Evolutionary conservation across 2,797 vertebrate genomes (phyloP).

Genomic region (Euthynnus affinis): DNA sequence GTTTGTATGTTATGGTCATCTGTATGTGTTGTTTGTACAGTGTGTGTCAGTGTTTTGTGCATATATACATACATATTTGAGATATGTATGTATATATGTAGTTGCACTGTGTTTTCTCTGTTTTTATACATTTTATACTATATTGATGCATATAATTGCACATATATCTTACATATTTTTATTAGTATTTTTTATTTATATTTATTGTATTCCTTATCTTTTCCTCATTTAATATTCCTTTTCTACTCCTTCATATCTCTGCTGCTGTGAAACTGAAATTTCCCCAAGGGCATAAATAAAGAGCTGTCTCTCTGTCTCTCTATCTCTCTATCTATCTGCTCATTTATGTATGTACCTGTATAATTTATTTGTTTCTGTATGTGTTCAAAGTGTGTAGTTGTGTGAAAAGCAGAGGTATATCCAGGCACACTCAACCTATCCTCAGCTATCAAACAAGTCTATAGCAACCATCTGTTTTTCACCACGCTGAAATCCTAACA

Average conservation of each 20-base stretch:
- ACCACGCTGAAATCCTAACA: conserved; percentile 49
- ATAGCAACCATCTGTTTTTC: conserved; percentile 64
- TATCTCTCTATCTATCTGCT: background rate
- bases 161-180: too few relatives aligned
- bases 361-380: conserved; percentile 18
- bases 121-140: too few relatives aligned
- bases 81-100: background rate
- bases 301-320: too few relatives aligned
- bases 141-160: too few relatives aligned
- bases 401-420: conserved; percentile 22
- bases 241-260: too few relatives aligned
- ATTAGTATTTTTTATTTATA: too few relatives aligned
- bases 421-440: conserved; percentile 5
- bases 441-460: conserved; percentile 48
- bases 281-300: too few relatives aligned
- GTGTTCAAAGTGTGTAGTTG: background rate
- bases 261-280: too few relatives aligned
- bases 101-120: too few relatives aligned
- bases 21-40: background rate
- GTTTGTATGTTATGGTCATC: background rate
- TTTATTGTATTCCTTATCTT: too few relatives aligned
- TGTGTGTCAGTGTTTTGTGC: background rate
- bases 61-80: conserved; percentile 2
- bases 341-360: conserved; percentile 4
- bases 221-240: too few relatives aligned